Conservation (phyloP, 2,888 invertebrate genomes). For the Synanthedon andrenaeformis region DNA sequence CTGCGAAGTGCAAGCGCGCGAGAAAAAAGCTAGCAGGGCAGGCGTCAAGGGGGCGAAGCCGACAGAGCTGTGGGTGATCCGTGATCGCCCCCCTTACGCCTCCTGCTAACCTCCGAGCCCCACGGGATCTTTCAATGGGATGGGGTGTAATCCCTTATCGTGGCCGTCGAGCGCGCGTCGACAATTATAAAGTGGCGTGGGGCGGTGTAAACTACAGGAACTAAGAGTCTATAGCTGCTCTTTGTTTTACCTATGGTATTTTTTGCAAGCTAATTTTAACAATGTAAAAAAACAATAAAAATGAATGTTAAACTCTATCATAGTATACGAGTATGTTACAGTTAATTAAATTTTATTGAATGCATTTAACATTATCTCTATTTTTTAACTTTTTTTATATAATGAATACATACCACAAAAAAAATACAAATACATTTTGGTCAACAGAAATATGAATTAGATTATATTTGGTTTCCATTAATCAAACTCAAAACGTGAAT, state of each 20-base stretch:
- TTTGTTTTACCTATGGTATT: background rate
- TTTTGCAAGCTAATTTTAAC: no score
- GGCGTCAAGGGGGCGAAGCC: slow-evolving; percentile 15
- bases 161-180: slow-evolving; percentile 52
- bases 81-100: slow-evolving; percentile 9
- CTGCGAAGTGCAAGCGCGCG: slow-evolving; percentile 52
- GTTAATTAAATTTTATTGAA: no score
- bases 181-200: slow-evolving; percentile 56
- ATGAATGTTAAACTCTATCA: no score
- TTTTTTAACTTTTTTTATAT: no score
- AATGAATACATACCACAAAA: no score
- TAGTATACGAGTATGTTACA: no score
- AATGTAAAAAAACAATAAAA: no score
- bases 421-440: no score
- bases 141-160: slow-evolving; percentile 54
- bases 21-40: slow-evolving; percentile 49
- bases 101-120: slow-evolving; percentile 9
- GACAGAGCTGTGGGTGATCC: slow-evolving; percentile 10
- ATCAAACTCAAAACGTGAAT: background rate
- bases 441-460: no score
- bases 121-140: slow-evolving; percentile 14
- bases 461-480: no score
- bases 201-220: slow-evolving; percentile 34
- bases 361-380: no score
- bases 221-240: slow-evolving; percentile 10